Base-by-base conservation (phyloP, 2,797 vertebrate species). In the Gastrophryne carolinensis region DNA sequence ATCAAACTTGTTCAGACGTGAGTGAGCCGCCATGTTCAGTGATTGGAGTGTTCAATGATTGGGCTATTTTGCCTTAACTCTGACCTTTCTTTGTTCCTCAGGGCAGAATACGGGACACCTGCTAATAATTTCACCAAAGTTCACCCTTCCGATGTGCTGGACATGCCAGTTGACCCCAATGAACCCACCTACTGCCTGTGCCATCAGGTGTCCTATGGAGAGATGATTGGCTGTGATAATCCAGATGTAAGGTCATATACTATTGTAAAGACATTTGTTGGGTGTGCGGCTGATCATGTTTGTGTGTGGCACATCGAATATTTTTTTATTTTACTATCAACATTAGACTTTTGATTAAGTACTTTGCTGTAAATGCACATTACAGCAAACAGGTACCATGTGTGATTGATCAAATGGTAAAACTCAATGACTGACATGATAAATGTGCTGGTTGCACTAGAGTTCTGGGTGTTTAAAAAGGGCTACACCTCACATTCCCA, bases 181-280 rank as follows among this genome's bases (percentile, higher is more conserved):
- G 98, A 99, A 80, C 98, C 98, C 79, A 99, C 98, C 30, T 99
- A 99, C 87, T 99, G 98, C 89, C 91, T 99, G 81, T 99, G 98
- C 85, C 95, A 97, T 87, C 98, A 99, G 88, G 98, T 99, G 52
- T 99, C 96, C 75, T 99, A 99, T 3, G 97, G 97, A 84, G 97
- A 99, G 88, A 99, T 99, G 97, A 99, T 99, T 24, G 98, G 98
- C 87, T 99, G 98, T 71, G 98, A 99, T 89, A 99, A 99, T 86
- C 95, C 96, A 47, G 98, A 99, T 72, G 98, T 99, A 87, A 95
- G 96, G n/a, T n/a, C n/a, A n/a, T n/a, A n/a, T n/a, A n/a, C n/a
- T n/a, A n/a, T n/a, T n/a, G n/a, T n/a, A n/a, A n/a, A n/a, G n/a
- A n/a, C n/a, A n/a, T n/a, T n/a, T n/a, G n/a, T n/a, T n/a, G n/a